phyloP scores from a whole-genome alignment of 1,140 invertebrate genomes.

The Saxidomus purpurata region DNA sequence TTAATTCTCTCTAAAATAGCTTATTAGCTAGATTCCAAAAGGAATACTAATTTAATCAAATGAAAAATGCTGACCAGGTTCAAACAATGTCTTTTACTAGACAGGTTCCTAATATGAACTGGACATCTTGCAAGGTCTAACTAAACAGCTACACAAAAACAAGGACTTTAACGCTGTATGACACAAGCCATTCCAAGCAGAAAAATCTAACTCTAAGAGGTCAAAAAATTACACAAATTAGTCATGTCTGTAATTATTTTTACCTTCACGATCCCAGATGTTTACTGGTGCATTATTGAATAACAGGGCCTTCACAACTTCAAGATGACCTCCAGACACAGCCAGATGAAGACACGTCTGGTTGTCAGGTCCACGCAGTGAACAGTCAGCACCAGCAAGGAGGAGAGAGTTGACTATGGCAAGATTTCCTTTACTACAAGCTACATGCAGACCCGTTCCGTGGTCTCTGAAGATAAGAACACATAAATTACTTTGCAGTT shows the following conservation, averaged over 20 bases:
- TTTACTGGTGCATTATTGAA: background rate
- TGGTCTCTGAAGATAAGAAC: slow-evolving; percentile 11
- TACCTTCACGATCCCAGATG: background rate
- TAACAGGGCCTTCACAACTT: background rate
- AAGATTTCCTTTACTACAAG: background rate
- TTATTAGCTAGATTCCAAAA: too few species aligned
- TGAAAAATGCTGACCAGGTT: too few species aligned
- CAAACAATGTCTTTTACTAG: too few species aligned
- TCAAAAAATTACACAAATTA: background rate
- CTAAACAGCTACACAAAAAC: too few species aligned
- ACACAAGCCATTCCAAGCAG: too few species aligned
- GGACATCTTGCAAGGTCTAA: too few species aligned
- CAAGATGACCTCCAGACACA: background rate
- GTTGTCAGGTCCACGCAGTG: background rate
- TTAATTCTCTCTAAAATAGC: background rate
- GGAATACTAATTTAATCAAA: too few species aligned
- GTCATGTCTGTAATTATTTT: background rate
- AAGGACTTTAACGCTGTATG: too few species aligned
- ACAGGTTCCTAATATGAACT: too few species aligned
- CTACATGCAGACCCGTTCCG: slow-evolving; percentile 14
- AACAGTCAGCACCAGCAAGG: background rate
- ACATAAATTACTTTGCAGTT: too few species aligned
- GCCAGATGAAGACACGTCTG: background rate
- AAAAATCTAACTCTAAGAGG: too few species aligned
- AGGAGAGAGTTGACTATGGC: background rate